Conservation (phyloP, 2,113 vertebrate genomes). For the Peromyscus leucopus region DNA sequence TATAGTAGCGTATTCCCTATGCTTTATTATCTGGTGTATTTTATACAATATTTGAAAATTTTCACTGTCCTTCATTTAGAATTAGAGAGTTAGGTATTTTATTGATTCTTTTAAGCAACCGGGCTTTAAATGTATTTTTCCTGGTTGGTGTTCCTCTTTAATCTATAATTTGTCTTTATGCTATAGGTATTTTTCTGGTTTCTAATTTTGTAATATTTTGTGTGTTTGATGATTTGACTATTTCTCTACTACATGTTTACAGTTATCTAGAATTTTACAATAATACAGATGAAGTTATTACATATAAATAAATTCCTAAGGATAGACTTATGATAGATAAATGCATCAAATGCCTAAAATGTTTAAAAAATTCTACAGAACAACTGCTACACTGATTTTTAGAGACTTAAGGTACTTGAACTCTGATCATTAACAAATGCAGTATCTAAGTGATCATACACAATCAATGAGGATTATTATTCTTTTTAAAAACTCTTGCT, state of each 20-base stretch:
- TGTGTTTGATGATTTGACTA: neutral
- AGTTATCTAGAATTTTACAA: neutral
- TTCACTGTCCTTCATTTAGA: slow-evolving; percentile 2
- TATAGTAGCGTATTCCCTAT: neutral
- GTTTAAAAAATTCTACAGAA: neutral
- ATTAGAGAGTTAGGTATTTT: neutral
- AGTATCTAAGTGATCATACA: neutral
- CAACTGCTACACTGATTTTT: neutral
- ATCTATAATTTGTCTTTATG: slow-evolving; percentile 38
- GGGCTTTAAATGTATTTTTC: neutral
- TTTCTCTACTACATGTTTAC: neutral
- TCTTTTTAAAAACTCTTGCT: neutral
- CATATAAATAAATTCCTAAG: slow-evolving; percentile 19
- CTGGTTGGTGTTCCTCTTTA: neutral
- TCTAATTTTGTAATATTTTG: neutral
- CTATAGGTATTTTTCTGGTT: neutral
- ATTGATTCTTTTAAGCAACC: neutral
- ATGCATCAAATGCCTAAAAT: neutral
- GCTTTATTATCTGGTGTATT: neutral
- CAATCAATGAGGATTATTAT: neutral
- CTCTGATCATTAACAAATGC: neutral
- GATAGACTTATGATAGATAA: neutral
- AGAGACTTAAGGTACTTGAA: neutral
- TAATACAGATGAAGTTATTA: neutral
- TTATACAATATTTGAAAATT: neutral